Base-by-base conservation (phyloP, 2,797 vertebrate species). In the Meriones psammophilus region DNA sequence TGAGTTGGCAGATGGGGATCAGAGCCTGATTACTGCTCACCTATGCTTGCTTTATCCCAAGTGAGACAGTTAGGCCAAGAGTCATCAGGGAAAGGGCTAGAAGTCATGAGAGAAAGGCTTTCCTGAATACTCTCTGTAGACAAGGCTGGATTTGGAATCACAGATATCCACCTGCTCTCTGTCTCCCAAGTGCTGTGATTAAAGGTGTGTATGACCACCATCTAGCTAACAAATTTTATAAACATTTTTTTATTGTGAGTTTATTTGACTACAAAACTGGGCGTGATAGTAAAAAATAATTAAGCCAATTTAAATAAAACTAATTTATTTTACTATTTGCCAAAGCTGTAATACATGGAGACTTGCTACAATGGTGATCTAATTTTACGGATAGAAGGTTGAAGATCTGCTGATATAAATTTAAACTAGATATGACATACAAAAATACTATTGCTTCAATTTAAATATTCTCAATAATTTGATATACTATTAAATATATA, bases 351-450 rank as follows among this genome's bases (percentile, higher is more conserved):
- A 94, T 95, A 79, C 36, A 39, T 94, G 78, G 12, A 66, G 81
- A 80, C 95, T 97, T 98, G 96, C 89, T 98, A 92, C 88, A 96
- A 97, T 39, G 96, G 71, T 84, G 95, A 87, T 92, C 83, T 89
- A 96, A 95, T 93, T 89, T 89, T 22, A 3, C n/a, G 33, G 66
- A 81, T 26, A 74, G 64, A 96, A 92, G n/a, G 7, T 69, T 97
- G 89, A 94, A 97, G 94, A 98, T 96, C 74, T 94, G 86, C 94
- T 98, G 56, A 90, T 98, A 98, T 97, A 98, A 98, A 98, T 97
- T 97, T 97, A 98, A 98, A 98, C 26, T 87, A 98, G 95, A 79
- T 84, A 17, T 78, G 89, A 94, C 95, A 71, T 97, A 71, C 74
- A 97, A 92, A 78, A 97, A 94, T 94, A 92, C 78, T 94, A 97